Conservation (phyloP, 2,888 invertebrate genomes). For the Ormyrus labotus region DNA sequence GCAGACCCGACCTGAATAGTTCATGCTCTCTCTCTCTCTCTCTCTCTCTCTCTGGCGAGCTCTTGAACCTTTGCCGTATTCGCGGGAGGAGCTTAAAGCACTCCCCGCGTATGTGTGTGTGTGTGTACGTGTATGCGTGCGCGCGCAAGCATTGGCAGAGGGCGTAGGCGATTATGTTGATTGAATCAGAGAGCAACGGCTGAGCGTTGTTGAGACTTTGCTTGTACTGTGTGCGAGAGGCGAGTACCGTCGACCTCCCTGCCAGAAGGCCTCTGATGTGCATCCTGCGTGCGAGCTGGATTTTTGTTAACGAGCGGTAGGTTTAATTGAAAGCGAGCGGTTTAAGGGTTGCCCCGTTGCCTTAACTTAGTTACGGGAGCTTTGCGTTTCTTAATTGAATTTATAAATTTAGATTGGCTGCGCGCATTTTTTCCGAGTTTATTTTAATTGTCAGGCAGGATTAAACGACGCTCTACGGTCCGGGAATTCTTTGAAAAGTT, state of each 20-base stretch:
- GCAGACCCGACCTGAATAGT: slow-evolving; percentile 61
- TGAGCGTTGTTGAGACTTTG: too few species aligned
- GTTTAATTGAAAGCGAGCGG: background rate
- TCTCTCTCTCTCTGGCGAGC: slow-evolving; percentile 12
- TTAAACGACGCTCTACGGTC: too few species aligned
- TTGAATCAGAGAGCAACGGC: slow-evolving; percentile 20
- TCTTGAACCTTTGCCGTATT: slow-evolving; percentile 37
- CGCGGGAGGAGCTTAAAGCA: slow-evolving; percentile 17
- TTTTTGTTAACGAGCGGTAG: slow-evolving; percentile 4
- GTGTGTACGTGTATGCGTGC: background rate
- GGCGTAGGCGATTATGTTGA: slow-evolving; percentile 39
- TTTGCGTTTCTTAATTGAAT: too few species aligned
- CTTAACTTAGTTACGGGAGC: too few species aligned
- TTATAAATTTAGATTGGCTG: too few species aligned
- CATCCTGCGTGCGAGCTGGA: too few species aligned
- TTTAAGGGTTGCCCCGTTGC: too few species aligned
- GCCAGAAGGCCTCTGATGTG: background rate
- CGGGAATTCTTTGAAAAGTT: too few species aligned
- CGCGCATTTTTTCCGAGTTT: too few species aligned
- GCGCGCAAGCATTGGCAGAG: slow-evolving; percentile 1
- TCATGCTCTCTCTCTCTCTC: slow-evolving; percentile 29
- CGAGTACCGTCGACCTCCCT: too few species aligned
- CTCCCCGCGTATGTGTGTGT: background rate
- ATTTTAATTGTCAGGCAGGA: too few species aligned
- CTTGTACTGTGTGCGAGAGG: too few species aligned